phyloP scores from a whole-genome alignment of 64 coral and sea anemone species.

The Acropora yongei region DNA sequence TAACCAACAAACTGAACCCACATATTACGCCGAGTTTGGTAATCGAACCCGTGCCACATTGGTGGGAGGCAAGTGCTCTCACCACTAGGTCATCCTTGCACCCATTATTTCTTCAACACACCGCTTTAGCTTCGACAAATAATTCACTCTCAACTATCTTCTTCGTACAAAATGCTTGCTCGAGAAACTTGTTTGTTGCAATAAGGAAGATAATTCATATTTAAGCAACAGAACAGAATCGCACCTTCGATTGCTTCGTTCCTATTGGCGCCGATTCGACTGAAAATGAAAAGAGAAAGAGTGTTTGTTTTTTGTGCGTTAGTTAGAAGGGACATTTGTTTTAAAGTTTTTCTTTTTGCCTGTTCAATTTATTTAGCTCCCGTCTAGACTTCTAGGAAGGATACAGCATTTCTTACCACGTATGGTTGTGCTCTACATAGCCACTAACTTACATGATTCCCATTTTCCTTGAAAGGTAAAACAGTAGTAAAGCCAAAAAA shows the following conservation, averaged over 20 bases:
- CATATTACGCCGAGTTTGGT: too few species aligned
- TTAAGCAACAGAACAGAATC: background rate
- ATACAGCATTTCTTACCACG: too few species aligned
- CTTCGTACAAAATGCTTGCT: background rate
- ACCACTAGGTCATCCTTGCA: background rate
- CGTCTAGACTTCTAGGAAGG: too few species aligned
- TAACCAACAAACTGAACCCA: too few species aligned
- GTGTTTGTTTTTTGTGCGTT: background rate
- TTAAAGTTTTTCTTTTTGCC: background rate
- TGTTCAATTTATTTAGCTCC: too few species aligned
- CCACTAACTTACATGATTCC: background rate
- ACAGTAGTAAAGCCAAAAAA: background rate
- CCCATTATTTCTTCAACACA: too few species aligned
- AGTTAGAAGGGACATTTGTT: background rate
- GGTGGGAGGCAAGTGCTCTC: too few species aligned
- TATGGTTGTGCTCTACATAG: background rate
- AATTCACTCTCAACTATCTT: too few species aligned
- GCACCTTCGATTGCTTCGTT: background rate
- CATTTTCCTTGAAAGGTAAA: conserved; percentile 12
- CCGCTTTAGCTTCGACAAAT: too few species aligned
- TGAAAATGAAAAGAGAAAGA: background rate
- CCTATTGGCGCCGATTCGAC: conserved; percentile 17
- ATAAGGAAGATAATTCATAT: background rate
- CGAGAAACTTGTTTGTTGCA: background rate
- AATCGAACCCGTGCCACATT: too few species aligned